phyloP scores from a whole-genome alignment of 2,113 vertebrate genomes.

The Gobio gobio region DNA sequence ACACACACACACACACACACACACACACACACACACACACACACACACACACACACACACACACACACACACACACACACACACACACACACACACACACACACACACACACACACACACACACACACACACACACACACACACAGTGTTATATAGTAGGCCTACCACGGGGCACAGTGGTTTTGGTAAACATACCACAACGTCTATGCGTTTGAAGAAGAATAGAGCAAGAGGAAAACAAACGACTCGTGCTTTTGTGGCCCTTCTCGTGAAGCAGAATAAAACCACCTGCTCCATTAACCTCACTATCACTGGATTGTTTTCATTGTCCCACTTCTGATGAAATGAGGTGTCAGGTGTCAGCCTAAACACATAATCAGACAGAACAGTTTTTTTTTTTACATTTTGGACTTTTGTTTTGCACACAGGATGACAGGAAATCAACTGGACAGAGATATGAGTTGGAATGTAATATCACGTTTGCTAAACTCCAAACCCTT shows the following conservation, averaged over 20 bases:
- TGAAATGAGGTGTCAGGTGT: neutral
- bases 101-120: too few relatives aligned
- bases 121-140: too few relatives aligned
- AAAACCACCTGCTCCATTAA: neutral
- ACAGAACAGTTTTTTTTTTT: too few relatives aligned
- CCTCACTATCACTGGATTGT: neutral
- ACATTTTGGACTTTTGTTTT: neutral
- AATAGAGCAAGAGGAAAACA: neutral
- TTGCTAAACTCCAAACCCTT: neutral
- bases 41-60: too few relatives aligned
- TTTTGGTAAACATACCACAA: too few relatives aligned
- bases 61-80: neutral
- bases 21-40: too few relatives aligned
- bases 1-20: too few relatives aligned
- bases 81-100: too few relatives aligned
- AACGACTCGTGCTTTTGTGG: neutral
- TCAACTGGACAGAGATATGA: neutral
- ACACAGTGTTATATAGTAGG: neutral
- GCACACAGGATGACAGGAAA: neutral
- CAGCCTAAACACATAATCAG: neutral
- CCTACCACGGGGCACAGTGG: too few relatives aligned
- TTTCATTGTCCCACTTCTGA: neutral
- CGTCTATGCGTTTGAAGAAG: neutral
- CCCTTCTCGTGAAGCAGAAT: neutral
- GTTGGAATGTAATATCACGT: neutral